Percentiles rank a stretch among this genome's conserved stretches.
phyloP scores from a whole-genome alignment of 64 coral and sea anemone species.

The Astreopora myriophthalma region DNA sequence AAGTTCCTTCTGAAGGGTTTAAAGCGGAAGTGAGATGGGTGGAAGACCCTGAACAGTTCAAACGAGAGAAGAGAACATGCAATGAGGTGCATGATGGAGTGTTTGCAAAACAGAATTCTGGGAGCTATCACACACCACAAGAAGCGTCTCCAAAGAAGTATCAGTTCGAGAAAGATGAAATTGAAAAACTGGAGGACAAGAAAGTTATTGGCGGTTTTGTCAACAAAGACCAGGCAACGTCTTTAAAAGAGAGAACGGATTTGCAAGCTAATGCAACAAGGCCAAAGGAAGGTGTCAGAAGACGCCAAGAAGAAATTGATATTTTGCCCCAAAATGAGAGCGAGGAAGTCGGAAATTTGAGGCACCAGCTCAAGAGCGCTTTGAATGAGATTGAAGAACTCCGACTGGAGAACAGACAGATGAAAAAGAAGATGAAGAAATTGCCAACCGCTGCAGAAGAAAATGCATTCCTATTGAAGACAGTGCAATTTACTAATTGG shows the following conservation, averaged over 20 bases:
- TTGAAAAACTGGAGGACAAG: neutral
- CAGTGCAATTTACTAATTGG: conserved; percentile 65
- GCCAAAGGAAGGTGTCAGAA: neutral
- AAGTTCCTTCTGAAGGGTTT: neutral
- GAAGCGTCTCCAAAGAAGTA: too few relatives aligned
- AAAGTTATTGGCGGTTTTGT: neutral
- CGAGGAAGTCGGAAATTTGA: conserved; percentile 44
- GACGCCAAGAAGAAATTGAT: neutral
- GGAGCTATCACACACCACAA: neutral
- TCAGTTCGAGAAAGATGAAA: neutral
- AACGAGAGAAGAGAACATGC: conserved; percentile 45
- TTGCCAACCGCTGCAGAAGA: conserved; percentile 31
- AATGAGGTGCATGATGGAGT: conserved; percentile 9
- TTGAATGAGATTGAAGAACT: conserved; percentile 72
- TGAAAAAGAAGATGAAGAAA: conserved; percentile 77
- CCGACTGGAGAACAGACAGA: conserved; percentile 70
- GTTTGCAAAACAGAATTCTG: neutral
- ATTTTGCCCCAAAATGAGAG: neutral
- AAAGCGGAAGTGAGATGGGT: conserved; percentile 53
- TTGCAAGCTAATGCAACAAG: neutral
- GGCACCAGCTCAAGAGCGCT: conserved; percentile 65
- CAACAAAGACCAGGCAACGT: neutral
- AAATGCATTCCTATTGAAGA: conserved; percentile 50
- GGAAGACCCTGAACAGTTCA: conserved; percentile 50
- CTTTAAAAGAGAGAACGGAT: neutral